Base-by-base conservation (phyloP, 1,140 invertebrate species). In the Sipha flava region DNA sequence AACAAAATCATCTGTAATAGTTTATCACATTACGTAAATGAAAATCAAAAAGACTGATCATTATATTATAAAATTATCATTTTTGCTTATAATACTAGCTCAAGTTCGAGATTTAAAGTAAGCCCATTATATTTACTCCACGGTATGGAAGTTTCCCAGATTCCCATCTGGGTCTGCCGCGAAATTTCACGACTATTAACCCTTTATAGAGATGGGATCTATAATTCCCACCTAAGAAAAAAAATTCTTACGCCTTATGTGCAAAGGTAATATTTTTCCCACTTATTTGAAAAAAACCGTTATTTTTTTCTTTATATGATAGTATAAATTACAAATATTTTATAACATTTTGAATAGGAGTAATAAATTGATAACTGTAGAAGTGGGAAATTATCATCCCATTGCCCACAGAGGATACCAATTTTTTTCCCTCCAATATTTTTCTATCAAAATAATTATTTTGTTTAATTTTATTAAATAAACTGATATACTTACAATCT, bases 351-450 rank as follows among this genome's bases (percentile, higher is more conserved):
- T 23, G 5, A 52, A 52, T 52, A 52, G 21, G 49, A 26, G 21
- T 9, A 54, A 54, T 54, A 54, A 23, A 26, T 47, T 47, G 45
- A 47, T 47, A 16, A 66, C 85, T n/a, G n/a, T n/a, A n/a, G n/a
- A n/a, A n/a, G n/a, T n/a, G n/a, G n/a, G n/a, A n/a, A n/a, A n/a
- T n/a, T n/a, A n/a, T n/a, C n/a, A n/a, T n/a, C n/a, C n/a, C n/a
- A n/a, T n/a, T n/a, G n/a, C n/a, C n/a, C n/a, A n/a, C n/a, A n/a
- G n/a, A n/a, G n/a, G n/a, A n/a, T n/a, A n/a, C n/a, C n/a, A n/a
- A n/a, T n/a, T n/a, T n/a, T n/a, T n/a, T n/a, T n/a, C n/a, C n/a
- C n/a, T n/a, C n/a, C n/a, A n/a, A n/a, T n/a, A n/a, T n/a, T n/a
- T n/a, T n/a, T n/a, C n/a, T n/a, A n/a, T n/a, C n/a, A n/a, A n/a